Evolutionary conservation across 2,888 invertebrate genomes (phyloP), one percentile per base, ranked within the genome.

Genomic region (Plebejus anna): DNA sequence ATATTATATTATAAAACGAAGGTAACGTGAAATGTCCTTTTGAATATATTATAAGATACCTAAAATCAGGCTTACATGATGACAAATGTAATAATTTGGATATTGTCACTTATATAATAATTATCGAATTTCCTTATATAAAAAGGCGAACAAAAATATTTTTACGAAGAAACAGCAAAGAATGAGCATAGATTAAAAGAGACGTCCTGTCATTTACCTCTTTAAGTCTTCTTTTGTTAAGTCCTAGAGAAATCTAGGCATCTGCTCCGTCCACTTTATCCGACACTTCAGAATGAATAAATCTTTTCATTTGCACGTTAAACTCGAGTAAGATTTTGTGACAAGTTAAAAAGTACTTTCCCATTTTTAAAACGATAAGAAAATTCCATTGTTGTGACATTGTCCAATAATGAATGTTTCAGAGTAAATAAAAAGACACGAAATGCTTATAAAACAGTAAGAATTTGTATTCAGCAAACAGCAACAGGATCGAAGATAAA

Each of bases 141-240:
- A 55, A 47, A 55, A 55, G 16, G 13, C 55, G 4, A 55, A 16
- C 55, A 47, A 47, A 47, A 11, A 11, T 2, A 11, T 11, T 47
- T 47, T 42, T 9, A 5, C 5, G 13, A 13, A 36, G 4, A 66
- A 66, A 36, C 32, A 13, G 32, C 1, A 36, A 5, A 66, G 7
- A 66, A 32, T 66, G 13, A 66, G 13, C 32, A 66, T 13, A 66
- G 66, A 66, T 36, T 32, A 66, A 36, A 16, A 66, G 13, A 66
- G 51, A 51, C 75, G 70, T 32, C 51, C 51, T 75, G 70, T 57
- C 76, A 76, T 76, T 70, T 76, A 70, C 71, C 70, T 76, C 75
- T 71, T 76, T 38, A 75, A 76, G 76, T 76, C 38, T 76, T 51
- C 76, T 76, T 75, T 76, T 76, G 76, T 76, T 76, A 76, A 76